Evolutionary conservation across 1,140 invertebrate species (phyloP).

Genomic region (Aphidius ervi): DNA sequence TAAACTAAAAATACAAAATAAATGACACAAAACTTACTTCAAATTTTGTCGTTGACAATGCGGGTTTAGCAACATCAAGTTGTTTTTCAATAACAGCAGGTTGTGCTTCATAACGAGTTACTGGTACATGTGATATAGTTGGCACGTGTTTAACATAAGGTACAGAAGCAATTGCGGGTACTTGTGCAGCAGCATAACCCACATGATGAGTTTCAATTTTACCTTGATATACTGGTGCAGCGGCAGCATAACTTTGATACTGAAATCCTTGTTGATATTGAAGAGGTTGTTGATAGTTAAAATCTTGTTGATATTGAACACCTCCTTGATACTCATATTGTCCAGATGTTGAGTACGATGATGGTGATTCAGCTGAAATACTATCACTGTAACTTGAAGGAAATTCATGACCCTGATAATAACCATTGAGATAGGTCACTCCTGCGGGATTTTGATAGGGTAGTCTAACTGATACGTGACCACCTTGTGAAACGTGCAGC

Average conservation of each 20-base stretch:
- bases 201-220: slow-evolving; percentile 41
- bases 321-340: too few relatives aligned
- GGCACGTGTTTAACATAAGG: slow-evolving; percentile 54
- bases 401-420: slow-evolving; percentile 31
- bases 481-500: slow-evolving; percentile 36
- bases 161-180: slow-evolving; percentile 44
- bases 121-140: slow-evolving; percentile 53
- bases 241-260: slow-evolving; percentile 23
- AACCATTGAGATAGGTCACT: slow-evolving; percentile 46
- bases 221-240: slow-evolving; percentile 29
- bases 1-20: slow-evolving; percentile 16
- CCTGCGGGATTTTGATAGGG: slow-evolving; percentile 53
- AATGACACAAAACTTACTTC: slow-evolving; percentile 34
- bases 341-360: slow-evolving; percentile 10
- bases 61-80: slow-evolving; percentile 55
- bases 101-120: slow-evolving; percentile 53
- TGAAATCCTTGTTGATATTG: slow-evolving; percentile 16
- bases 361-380: slow-evolving; percentile 13
- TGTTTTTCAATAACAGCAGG: slow-evolving; percentile 55
- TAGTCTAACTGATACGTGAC: slow-evolving; percentile 45
- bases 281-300: neutral
- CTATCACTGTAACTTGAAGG: slow-evolving; percentile 27
- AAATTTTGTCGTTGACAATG: slow-evolving; percentile 50
- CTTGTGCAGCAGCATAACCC: slow-evolving; percentile 40
- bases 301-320: too few relatives aligned